Conservation (phyloP, 2,113 vertebrate genomes). For the Callorhinus ursinus region DNA sequence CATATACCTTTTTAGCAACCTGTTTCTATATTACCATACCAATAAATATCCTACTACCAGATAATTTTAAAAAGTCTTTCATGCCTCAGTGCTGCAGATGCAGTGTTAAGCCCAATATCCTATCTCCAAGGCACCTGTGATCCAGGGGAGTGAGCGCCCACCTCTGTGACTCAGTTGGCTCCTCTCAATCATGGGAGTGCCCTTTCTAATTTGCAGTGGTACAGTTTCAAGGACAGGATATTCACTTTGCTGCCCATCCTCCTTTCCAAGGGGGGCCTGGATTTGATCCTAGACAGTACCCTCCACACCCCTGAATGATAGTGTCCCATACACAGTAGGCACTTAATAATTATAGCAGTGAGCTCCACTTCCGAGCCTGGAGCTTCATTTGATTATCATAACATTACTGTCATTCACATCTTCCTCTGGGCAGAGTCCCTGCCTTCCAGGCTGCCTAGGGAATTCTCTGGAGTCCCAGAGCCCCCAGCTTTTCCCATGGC, state of each 20-base stretch:
- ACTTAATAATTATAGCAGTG: no score
- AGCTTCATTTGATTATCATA: not conserved
- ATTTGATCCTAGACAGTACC: not conserved
- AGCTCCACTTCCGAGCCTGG: not conserved
- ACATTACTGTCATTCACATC: not conserved
- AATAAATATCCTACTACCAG: not conserved
- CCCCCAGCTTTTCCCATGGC: not conserved
- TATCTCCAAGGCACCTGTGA: not conserved
- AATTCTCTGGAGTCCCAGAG: not conserved
- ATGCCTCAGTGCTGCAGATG: not conserved
- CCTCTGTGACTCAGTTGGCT: not conserved
- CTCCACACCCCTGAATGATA: not conserved
- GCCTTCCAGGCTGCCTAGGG: not conserved
- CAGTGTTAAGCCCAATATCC: not conserved
- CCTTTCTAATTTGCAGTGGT: not conserved
- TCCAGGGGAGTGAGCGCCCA: not conserved
- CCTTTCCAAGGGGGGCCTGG: not conserved
- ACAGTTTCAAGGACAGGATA: not conserved
- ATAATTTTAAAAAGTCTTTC: not conserved
- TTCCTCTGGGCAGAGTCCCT: not conserved
- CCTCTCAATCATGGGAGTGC: not conserved
- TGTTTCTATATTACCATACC: not conserved
- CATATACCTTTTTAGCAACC: not conserved
- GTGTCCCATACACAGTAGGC: accelerated
- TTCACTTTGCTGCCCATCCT: not conserved